Evolutionary conservation across 2,888 invertebrate species (phyloP).

Genomic region (Cantharis lateralis): DNA sequence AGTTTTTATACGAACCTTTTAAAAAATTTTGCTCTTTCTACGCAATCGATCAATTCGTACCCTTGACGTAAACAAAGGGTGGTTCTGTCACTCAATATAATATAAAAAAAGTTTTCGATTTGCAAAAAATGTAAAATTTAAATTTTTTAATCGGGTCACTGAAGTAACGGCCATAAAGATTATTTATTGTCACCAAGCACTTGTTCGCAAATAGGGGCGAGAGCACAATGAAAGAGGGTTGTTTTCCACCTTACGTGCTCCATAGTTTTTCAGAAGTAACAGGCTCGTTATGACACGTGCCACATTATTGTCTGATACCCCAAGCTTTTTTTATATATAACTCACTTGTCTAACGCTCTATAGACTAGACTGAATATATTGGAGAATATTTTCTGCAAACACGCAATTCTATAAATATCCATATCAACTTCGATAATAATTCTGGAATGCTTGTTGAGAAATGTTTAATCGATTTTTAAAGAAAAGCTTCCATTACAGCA

Average conservation of each 20-base stretch:
- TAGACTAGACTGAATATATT: neutral
- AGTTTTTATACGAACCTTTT: neutral
- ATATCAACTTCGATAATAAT: neutral
- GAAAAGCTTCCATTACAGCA: neutral
- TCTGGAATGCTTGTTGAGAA: too few species aligned
- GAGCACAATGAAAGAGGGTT: neutral
- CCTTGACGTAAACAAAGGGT: neutral
- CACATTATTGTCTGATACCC: neutral
- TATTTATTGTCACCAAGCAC: conserved; percentile 1
- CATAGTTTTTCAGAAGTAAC: neutral
- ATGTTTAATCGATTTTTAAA: neutral
- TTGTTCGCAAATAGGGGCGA: neutral
- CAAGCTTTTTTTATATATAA: neutral
- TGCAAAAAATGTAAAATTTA: neutral
- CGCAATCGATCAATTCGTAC: neutral
- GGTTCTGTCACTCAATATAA: neutral
- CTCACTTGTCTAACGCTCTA: neutral
- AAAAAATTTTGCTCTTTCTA: neutral
- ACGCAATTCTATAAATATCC: neutral
- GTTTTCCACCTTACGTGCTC: neutral
- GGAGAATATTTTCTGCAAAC: neutral
- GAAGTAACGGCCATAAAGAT: neutral
- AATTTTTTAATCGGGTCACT: neutral
- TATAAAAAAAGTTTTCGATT: neutral
- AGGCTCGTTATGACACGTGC: conserved; percentile 8